Percentiles rank a stretch among this genome's conserved stretches.
phyloP scores from a whole-genome alignment of 23 tunicate genomes.

The Oikopleura albicans region DNA sequence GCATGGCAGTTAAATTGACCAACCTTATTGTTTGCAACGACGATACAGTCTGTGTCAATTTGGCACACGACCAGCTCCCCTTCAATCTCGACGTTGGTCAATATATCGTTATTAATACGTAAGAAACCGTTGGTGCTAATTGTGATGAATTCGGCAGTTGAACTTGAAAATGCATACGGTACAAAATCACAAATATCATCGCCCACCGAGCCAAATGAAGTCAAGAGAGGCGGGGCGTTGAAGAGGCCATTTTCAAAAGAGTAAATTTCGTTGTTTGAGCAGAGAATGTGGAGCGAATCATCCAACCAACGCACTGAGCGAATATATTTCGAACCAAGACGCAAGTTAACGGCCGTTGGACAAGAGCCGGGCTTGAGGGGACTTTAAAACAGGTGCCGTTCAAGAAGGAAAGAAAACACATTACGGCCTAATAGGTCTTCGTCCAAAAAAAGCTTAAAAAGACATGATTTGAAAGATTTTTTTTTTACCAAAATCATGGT shows the following conservation, averaged over 20 bases:
- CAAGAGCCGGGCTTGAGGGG: not conserved
- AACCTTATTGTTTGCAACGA: not conserved
- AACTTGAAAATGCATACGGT: not conserved
- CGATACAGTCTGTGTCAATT: not conserved
- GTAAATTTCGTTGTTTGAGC: not conserved
- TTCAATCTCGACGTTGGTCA: not conserved
- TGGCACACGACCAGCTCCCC: not conserved
- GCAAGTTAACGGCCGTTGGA: not conserved
- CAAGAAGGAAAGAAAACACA: too few relatives aligned
- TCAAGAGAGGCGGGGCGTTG: not conserved
- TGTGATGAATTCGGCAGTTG: not conserved
- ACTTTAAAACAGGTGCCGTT: too few relatives aligned
- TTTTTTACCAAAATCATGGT: too few relatives aligned
- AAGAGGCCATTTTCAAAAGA: not conserved
- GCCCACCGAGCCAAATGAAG: not conserved
- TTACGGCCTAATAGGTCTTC: too few relatives aligned
- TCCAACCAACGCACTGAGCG: not conserved
- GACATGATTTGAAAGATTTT: too few relatives aligned
- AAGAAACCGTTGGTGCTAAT: not conserved
- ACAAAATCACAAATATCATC: not conserved
- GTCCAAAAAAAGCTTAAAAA: too few relatives aligned
- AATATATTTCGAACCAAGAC: not conserved
- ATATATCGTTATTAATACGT: not conserved
- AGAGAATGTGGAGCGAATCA: not conserved
- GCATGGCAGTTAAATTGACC: too few relatives aligned